These are phyloP conservation scores for Athene noctua DNA, from an alignment of 2,113 vertebrate genomes.

Conservation along the genomic window DNA sequence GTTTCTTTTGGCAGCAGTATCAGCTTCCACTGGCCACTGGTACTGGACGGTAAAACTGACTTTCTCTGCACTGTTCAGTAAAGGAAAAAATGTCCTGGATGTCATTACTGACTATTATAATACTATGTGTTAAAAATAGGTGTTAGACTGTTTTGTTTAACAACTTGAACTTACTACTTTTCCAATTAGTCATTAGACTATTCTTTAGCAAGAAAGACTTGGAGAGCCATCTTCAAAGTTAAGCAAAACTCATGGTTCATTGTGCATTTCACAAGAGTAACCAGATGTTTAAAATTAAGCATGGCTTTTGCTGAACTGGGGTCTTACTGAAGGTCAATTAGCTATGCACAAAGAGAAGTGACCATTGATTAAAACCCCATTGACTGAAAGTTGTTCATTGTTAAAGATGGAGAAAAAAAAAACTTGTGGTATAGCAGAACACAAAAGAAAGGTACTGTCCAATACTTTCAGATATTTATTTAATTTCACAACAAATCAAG, in stretches of 20 bases:
- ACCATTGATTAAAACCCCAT: neutral
- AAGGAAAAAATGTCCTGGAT: neutral
- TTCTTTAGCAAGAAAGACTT: neutral
- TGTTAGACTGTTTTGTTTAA: neutral
- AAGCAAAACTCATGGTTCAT: neutral
- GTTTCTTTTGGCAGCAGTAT: neutral
- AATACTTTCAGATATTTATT: neutral
- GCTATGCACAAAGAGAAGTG: neutral
- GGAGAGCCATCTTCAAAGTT: neutral
- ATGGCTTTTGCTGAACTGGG: neutral
- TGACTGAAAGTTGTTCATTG: neutral
- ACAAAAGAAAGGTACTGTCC: neutral
- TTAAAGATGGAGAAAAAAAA: neutral
- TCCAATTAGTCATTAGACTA: neutral
- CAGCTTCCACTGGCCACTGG: neutral
- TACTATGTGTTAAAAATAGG: neutral
- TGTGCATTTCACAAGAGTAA: neutral
- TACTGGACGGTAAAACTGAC: neutral
- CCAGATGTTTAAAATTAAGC: neutral
- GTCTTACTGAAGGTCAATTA: neutral
- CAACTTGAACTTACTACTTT: neutral
- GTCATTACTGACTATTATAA: neutral
- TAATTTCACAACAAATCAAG: neutral
- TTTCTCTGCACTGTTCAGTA: neutral
- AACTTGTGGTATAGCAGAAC: neutral